phyloP scores from a whole-genome alignment of 2,797 vertebrate species.

The Myotis vivesi region DNA sequence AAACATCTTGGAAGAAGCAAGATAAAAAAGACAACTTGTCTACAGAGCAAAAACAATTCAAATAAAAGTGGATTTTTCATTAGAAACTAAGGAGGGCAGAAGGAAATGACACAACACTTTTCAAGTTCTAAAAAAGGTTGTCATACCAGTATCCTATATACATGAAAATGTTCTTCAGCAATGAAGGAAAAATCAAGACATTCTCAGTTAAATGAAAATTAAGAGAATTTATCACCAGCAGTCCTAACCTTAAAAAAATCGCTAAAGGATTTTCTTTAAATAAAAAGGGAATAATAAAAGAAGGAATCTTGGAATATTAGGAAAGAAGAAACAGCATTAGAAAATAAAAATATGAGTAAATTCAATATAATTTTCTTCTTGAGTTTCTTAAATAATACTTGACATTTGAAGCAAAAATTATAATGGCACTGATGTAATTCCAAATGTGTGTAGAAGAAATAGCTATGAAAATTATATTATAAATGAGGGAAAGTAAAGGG shows the following conservation, averaged over 20 bases:
- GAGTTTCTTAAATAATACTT: neutral
- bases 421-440: neutral
- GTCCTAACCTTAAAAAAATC: neutral
- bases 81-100: neutral
- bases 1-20: neutral
- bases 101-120: neutral
- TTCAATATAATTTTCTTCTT: neutral
- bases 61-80: neutral
- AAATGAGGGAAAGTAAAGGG: neutral
- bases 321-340: neutral
- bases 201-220: constrained; percentile 2
- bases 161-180: neutral
- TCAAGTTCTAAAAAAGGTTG: neutral
- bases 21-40: neutral
- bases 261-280: neutral
- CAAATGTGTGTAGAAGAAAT: neutral
- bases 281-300: neutral
- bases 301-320: neutral
- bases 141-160: neutral
- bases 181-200: neutral
- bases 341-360: constrained; percentile 14
- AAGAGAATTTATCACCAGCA: neutral
- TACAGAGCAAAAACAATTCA: neutral
- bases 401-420: constrained; percentile 15
- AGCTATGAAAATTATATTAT: neutral